Evolutionary conservation across 92 coral and sea anemone species (phyloP).

Genomic region (Parazoanthus atlanticus): DNA sequence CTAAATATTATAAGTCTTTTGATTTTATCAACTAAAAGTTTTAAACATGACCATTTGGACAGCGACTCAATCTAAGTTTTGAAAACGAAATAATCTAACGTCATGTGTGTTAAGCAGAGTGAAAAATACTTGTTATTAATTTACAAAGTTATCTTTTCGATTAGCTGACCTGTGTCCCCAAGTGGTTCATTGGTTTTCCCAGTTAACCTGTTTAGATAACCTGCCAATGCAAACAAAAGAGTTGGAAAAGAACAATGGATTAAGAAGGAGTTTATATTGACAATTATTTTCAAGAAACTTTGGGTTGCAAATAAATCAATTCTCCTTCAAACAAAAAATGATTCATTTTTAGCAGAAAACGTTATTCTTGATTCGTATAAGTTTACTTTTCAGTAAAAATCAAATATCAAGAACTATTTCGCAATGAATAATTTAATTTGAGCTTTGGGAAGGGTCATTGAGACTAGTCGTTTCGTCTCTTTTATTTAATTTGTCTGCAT

Average conservation of each 20-base stretch:
- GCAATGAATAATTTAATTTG: not conserved
- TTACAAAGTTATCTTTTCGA: conserved; percentile 12
- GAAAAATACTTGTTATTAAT: conserved; percentile 33
- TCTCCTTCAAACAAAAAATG: not conserved
- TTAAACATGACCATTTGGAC: not conserved
- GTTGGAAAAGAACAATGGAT: not conserved
- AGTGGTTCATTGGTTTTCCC: conserved; percentile 16
- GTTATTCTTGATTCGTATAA: not conserved
- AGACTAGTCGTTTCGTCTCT: not conserved
- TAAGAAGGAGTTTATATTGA: not conserved
- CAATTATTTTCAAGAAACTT: not conserved
- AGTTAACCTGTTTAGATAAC: conserved; percentile 26
- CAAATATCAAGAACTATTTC: not conserved
- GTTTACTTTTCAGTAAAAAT: not conserved
- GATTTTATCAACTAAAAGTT: not conserved
- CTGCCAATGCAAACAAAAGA: conserved; percentile 17
- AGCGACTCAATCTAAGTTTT: not conserved
- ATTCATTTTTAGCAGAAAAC: not conserved
- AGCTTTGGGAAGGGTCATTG: not conserved
- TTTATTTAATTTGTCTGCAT: not conserved
- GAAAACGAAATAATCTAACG: conserved; percentile 1
- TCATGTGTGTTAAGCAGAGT: conserved; percentile 19
- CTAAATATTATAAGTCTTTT: not conserved
- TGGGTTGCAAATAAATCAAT: not conserved
- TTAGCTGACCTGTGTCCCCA: conserved; percentile 36